Base-by-base conservation (phyloP, 2,113 vertebrate species). In the Rutilus rutilus region DNA sequence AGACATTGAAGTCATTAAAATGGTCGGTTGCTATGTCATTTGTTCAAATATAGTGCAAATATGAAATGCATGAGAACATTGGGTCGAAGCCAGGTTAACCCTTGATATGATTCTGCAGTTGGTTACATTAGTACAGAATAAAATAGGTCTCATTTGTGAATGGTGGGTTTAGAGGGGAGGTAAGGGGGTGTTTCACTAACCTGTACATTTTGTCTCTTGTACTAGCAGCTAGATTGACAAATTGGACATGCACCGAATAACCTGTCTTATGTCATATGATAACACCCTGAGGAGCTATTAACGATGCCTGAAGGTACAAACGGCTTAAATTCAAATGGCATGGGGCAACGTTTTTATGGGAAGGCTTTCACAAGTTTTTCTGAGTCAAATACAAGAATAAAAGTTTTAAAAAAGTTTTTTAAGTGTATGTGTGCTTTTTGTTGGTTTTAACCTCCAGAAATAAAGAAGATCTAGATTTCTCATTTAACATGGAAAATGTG, bases 11-110 rank as follows among this genome's bases (percentile, higher is more conserved):
- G 69, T 3, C 21, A 6, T 42, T 23, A 42, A 73, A 73, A 21
- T 42, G 21, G 2, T 36, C 21, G 36, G 36, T 7, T 15, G 71
- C 39, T 47, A 23, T 39, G 14, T 42, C 59, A 80, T 45, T 15
- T 39, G 15, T 81, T 81, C 25, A 64, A 64, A 62, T 25, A 62
- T 64, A 65, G n/a, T 65, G 42, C n/a, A 80, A 64, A 81, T 80
- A 80, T 30, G 15, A 81, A n/a, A 47, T 12, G 78, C 42, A 45
- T 79, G 78, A 14, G 60, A 65, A 81, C 64, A 64, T 47, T 47
- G 39, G 33, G 54, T 80, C 2, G 4, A 1, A 45, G 33, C 33
- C 33, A 33, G n/a, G 23, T 47, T 25, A 15, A 64, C 4, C 36
- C n/a, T 19, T 27, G 23, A 45, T 39, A 3, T 42, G 76, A 78